phyloP scores from a whole-genome alignment of 2,797 vertebrate genomes.

The Helicolenus hilgendorfi region DNA sequence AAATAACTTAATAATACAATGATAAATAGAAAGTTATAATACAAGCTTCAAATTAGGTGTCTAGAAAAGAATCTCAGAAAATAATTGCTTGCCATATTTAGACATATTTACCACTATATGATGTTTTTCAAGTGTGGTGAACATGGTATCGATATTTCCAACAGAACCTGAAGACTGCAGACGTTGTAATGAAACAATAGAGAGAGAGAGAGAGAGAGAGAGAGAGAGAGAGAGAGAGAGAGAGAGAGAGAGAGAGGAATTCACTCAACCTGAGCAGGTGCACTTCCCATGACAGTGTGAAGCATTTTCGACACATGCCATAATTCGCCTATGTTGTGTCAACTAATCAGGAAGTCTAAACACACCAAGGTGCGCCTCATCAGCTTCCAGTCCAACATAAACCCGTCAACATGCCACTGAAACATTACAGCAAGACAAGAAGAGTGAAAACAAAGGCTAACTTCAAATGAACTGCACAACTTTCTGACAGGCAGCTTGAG shows the following conservation, averaged over 20 bases:
- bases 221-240: no score
- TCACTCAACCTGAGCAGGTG: constrained; percentile 38
- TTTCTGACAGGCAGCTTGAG: constrained; percentile 76
- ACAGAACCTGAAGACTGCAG: not conserved
- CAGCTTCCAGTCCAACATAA: constrained; percentile 63
- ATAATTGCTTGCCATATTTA: not conserved
- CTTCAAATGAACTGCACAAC: constrained; percentile 66
- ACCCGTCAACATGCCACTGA: constrained; percentile 63
- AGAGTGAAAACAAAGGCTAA: constrained; percentile 68
- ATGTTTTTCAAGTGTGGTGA: not conserved
- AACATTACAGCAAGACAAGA: constrained; percentile 39
- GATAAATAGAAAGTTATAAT: not conserved
- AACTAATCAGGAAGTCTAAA: constrained; percentile 79
- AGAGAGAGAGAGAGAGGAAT: not conserved
- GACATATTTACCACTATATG: not conserved
- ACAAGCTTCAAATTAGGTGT: not conserved
- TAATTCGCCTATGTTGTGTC: constrained; percentile 63
- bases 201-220: not conserved
- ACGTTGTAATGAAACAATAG: not conserved
- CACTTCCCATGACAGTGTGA: constrained; percentile 38
- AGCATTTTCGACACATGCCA: constrained; percentile 57
- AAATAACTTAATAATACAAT: not conserved
- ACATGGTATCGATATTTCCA: constrained; percentile 8
- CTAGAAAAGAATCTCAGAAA: not conserved
- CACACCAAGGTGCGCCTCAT: constrained; percentile 61